Evolutionary conservation across 2,797 vertebrate species (phyloP), one percentile per base, ranked within the genome.

Genomic region (Melanotaenia nigrans): DNA sequence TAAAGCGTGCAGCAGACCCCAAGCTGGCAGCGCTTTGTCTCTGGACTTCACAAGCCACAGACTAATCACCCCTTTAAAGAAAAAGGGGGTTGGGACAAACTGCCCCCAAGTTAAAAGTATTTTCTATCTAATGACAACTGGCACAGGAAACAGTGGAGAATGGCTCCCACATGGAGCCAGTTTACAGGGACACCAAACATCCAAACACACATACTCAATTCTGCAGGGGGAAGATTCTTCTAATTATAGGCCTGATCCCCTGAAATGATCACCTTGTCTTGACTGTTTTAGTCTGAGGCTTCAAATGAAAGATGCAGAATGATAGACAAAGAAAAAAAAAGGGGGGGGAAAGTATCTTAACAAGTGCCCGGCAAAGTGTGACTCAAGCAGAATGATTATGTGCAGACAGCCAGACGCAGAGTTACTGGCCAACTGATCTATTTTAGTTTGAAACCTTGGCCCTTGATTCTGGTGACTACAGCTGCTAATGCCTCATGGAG

Each of bases 161-260:
- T 92, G 80, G 75, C 78, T 92, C 90, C 93, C 94, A 95, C 91
- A 93, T 93, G 93, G 88, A 81, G 75, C 65, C 68, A 25, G 78
- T 92, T 91, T 88, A 92, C 85, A 87, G 87, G 87, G 90, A 91
- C 91, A 93, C 85, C 83, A 87, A 86, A 88, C 85, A 89, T 75
- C 65, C 36, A 60, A 68, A 73, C 61, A 63, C 81, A 81, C 69
- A 79, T 57, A 76, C 61, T 63, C 68, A 40, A 68, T 72, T 73
- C 70, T 82, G 69, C 67, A 58, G 42, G 83, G 83, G 67, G 82
- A 55, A 73, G 65, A 72, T 70, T 87, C 75, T 81, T 79, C 78
- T 93, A 93, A 93, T 93, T 92, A 94, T 69, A 89, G 82, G 81
- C 74, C 73, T 14, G 67, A 82, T 75, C 73, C 73, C 60, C 76